These are phyloP conservation scores for Lates japonicus DNA, from an alignment of 2,797 vertebrate genomes.

Conservation along the genomic window DNA sequence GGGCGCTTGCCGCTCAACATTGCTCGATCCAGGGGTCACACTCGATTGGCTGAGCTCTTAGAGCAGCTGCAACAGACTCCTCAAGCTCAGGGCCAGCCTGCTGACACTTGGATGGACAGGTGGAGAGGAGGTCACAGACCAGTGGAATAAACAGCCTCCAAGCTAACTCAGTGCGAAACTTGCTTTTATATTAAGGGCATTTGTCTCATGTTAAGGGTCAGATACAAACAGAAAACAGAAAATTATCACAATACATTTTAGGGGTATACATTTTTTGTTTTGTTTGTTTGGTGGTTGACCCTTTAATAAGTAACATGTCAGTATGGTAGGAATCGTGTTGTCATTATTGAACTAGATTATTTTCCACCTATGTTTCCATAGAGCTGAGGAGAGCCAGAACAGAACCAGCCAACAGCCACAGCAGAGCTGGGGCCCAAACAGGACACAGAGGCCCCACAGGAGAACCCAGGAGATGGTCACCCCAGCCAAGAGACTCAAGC, in stretches of 20 bases:
- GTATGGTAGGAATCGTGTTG: neutral
- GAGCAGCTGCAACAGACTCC: constrained; percentile 94
- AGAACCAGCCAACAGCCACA: constrained; percentile 80
- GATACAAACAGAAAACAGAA: constrained; percentile 1
- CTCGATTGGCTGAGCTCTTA: constrained; percentile 94
- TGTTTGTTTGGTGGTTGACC: neutral
- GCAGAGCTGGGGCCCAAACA: constrained; percentile 77
- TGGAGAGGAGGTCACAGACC: constrained; percentile 89
- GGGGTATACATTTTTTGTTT: neutral
- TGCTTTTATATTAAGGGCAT: neutral
- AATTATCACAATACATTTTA: neutral
- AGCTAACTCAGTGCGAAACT: constrained; percentile 88
- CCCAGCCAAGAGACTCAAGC: constrained; percentile 97
- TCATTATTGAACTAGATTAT: constrained; percentile 3
- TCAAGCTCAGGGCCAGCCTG: constrained; percentile 83
- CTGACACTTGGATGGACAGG: constrained; percentile 92
- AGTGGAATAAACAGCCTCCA: constrained; percentile 86
- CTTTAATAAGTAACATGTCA: neutral
- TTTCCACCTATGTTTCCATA: constrained; percentile 66
- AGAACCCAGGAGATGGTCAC: constrained; percentile 79
- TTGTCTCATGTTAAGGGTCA: neutral
- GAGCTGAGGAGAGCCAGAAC: constrained; percentile 93
- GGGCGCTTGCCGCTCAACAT: constrained; percentile 95
- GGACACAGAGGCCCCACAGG: constrained; percentile 72
- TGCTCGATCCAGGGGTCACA: constrained; percentile 95